A percentile compares a stretch with the other conserved stretches of the same genome.
phyloP scores from a whole-genome alignment of 2,797 vertebrate species.

The Tragelaphus oryx region DNA sequence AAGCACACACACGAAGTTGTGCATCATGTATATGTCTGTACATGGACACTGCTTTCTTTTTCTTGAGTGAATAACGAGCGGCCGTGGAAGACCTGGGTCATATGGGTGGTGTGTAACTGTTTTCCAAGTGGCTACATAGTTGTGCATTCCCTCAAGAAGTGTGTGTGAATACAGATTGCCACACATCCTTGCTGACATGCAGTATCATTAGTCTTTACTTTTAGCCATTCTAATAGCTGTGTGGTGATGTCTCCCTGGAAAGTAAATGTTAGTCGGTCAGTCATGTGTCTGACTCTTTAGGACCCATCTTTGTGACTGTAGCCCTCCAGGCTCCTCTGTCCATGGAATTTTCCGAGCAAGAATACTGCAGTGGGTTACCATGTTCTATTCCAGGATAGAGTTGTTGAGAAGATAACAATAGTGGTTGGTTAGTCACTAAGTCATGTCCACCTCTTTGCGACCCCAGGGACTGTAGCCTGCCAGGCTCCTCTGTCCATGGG shows the following conservation, averaged over 20 bases:
- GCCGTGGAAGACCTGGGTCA: background rate
- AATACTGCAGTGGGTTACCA: background rate
- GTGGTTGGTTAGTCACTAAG: background rate
- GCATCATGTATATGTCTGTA: too few species aligned
- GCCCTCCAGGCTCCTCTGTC: background rate
- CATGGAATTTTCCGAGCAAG: background rate
- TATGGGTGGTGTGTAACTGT: background rate
- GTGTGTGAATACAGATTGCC: background rate
- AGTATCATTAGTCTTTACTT: background rate
- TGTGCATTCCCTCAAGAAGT: background rate
- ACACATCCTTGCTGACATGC: background rate
- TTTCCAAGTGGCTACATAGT: background rate
- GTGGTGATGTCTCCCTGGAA: background rate
- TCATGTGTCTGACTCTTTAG: background rate
- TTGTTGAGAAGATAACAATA: background rate
- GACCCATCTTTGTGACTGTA: background rate
- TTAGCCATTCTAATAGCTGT: background rate
- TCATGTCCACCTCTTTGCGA: background rate
- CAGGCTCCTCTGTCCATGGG: background rate
- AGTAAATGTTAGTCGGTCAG: background rate
- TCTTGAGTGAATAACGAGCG: background rate
- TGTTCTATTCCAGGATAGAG: background rate
- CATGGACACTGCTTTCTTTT: background rate
- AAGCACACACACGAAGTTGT: background rate
- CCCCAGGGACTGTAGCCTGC: fast-evolving